Base-by-base conservation (phyloP, 30 jellyfish, hydroid and myxozoan species). In the Catostylus mosaicus region DNA sequence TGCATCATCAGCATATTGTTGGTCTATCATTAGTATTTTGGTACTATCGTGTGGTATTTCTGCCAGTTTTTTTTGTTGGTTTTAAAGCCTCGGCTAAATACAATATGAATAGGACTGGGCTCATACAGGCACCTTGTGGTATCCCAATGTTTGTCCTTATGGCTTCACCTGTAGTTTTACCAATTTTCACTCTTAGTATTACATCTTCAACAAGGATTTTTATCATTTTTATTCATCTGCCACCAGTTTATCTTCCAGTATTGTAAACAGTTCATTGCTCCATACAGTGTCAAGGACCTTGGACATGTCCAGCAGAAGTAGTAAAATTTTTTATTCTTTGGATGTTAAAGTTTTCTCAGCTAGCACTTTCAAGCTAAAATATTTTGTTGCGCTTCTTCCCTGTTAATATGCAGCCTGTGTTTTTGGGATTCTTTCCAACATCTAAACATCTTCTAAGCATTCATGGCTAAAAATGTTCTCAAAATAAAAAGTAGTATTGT, bases 391-490 rank as follows among this genome's bases (percentile, higher is more conserved):
- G 0, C 70, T 11, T 32, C 91, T 47, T 24, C 91, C 91, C 75
- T 81, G 78, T 19, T 66, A 78, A 56, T 75, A 74, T 22, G 89
- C 89, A 22, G 85, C 96, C 56, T 87, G 96, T 0, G 91, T 1
- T 34, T 19, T 35, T 43, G 96, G 91, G 0, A 76, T 77, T 32
- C n/a, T n/a, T n/a, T n/a, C n/a, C n/a, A n/a, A n/a, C n/a, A n/a
- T n/a, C n/a, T n/a, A n/a, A n/a, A n/a, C n/a, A n/a, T n/a, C n/a
- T n/a, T n/a, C n/a, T n/a, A n/a, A n/a, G n/a, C n/a, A n/a, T n/a
- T n/a, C n/a, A n/a, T n/a, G n/a, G n/a, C n/a, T n/a, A n/a, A n/a
- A n/a, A n/a, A n/a, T n/a, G n/a, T n/a, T n/a, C n/a, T n/a, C n/a
- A n/a, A n/a, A n/a, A n/a, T n/a, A n/a, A n/a, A n/a, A n/a, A n/a